These are phyloP conservation scores for Maniola jurtina DNA, from an alignment of 1,140 invertebrate genomes.

Conservation along the genomic window DNA sequence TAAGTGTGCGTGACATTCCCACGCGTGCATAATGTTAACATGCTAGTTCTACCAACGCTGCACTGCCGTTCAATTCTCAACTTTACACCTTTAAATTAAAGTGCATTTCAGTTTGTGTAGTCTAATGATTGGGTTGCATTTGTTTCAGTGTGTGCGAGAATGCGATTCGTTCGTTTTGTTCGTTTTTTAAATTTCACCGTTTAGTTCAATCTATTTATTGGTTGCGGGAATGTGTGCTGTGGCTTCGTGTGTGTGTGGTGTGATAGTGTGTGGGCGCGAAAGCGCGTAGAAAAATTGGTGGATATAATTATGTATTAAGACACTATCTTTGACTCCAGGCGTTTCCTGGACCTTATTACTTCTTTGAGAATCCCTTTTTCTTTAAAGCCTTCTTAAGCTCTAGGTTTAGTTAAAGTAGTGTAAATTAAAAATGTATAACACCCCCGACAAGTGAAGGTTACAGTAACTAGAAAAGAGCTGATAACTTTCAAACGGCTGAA, in stretches of 20 bases:
- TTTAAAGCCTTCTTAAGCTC: not conserved
- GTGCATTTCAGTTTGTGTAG: slow-evolving; percentile 26
- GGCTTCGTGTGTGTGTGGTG: slow-evolving; percentile 39
- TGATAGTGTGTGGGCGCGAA: slow-evolving; percentile 48
- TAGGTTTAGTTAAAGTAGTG: too few relatives aligned
- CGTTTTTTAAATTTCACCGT: slow-evolving; percentile 79
- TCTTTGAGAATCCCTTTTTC: not conserved
- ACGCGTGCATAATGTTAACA: slow-evolving; percentile 68
- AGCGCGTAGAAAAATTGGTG: slow-evolving; percentile 77
- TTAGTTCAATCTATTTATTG: slow-evolving; percentile 79
- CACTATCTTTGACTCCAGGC: slow-evolving; percentile 35
- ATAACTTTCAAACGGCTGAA: too few relatives aligned
- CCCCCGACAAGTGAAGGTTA: too few relatives aligned
- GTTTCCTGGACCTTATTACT: slow-evolving; percentile 16
- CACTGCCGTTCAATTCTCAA: slow-evolving; percentile 37
- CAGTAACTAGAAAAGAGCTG: too few relatives aligned
- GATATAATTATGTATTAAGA: slow-evolving; percentile 59
- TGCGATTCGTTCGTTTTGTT: slow-evolving; percentile 74
- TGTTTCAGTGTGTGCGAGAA: slow-evolving; percentile 57
- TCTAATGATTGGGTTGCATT: slow-evolving; percentile 75
- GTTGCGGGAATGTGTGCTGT: slow-evolving; percentile 62
- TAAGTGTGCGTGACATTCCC: slow-evolving; percentile 60
- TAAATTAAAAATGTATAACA: too few relatives aligned
- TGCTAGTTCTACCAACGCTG: slow-evolving; percentile 60
- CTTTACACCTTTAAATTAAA: slow-evolving; percentile 33